Percentiles rank a stretch among this genome's conserved stretches.
phyloP scores from a whole-genome alignment of 2,113 vertebrate genomes.

The Penelope pileata region DNA sequence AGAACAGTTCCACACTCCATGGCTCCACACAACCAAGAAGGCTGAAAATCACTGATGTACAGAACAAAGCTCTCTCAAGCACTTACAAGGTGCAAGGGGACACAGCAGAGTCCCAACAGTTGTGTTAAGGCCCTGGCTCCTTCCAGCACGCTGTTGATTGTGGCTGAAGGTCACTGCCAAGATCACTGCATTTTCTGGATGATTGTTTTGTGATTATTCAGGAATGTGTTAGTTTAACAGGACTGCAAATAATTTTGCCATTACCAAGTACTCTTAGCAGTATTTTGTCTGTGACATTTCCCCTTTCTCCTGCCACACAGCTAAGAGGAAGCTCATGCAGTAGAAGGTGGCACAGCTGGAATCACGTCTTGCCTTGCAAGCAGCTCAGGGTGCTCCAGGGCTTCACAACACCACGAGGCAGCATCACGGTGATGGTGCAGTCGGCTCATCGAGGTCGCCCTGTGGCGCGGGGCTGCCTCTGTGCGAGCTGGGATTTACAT shows the following conservation, averaged over 20 bases:
- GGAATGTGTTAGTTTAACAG: not conserved
- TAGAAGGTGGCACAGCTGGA: not conserved
- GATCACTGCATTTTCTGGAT: not conserved
- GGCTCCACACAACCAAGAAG: not conserved
- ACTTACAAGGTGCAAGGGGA: not conserved
- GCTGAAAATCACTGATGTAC: not conserved
- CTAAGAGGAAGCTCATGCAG: not conserved
- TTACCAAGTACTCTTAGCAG: not conserved
- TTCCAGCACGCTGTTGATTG: fast-evolving
- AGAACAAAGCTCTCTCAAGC: not conserved
- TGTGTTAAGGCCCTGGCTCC: not conserved
- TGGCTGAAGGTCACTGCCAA: not conserved
- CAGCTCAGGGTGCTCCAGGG: not conserved
- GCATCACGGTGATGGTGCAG: not conserved
- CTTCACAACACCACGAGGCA: not conserved
- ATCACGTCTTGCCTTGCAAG: not conserved
- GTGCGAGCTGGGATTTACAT: not conserved
- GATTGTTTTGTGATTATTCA: not conserved
- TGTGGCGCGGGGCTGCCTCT: not conserved
- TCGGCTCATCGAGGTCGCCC: not conserved
- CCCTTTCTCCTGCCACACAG: not conserved
- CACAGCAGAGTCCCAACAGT: not conserved
- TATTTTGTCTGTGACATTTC: not conserved
- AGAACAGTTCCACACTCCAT: not conserved
- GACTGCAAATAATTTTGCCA: not conserved